Evolutionary conservation across 2,888 invertebrate species (phyloP), one percentile per base, ranked within the genome.

Genomic region (Nymphalis polychloros): DNA sequence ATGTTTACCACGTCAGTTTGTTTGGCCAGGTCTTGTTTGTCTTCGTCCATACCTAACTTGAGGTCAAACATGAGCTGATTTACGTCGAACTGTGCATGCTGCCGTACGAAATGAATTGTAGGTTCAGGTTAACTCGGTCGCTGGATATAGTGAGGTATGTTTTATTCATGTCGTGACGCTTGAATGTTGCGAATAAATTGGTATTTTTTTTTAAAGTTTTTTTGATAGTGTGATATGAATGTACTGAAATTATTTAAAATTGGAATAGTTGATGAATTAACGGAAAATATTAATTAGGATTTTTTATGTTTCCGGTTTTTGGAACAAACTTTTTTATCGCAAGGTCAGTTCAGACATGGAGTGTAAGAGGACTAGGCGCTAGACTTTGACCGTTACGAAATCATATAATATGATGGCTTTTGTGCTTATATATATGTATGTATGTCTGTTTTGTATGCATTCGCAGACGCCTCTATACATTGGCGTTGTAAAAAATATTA

Each of bases 161-260:
- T 89, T 91, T 90, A 91, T 91, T 91, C 91, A 90, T 90, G 84
- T 77, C 83, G 80, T 84, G 84, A 85, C 82, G 85, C 84, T 85
- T 82, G 81, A 79, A 81, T 84, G 80, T 85, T 81, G 84, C 80
- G 87, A 86, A 87, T 88, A 87, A 86, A 87, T 84, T 85, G 79
- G 87, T 91, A 90, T 90, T 89, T 90, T 88, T 84, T 41, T 8
- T 13, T 41, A 13, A 13, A 82, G 88, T 86, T 88, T 88, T 85
- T 86, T 84, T 82, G 80, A 70, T 71, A 78, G 79, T 80, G 82
- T 84, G 85, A 85, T 87, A 85, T 82, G 78, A 81, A 76, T 76
- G 73, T 73, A 76, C 69, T 72, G 27, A 6, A 31, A 6, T 31
- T 31, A 6, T 31, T 31, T 6, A 31, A 31, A 31, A 31, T 31